Conservation (phyloP, 2,113 vertebrate species). For the Cryptotis parvus region DNA sequence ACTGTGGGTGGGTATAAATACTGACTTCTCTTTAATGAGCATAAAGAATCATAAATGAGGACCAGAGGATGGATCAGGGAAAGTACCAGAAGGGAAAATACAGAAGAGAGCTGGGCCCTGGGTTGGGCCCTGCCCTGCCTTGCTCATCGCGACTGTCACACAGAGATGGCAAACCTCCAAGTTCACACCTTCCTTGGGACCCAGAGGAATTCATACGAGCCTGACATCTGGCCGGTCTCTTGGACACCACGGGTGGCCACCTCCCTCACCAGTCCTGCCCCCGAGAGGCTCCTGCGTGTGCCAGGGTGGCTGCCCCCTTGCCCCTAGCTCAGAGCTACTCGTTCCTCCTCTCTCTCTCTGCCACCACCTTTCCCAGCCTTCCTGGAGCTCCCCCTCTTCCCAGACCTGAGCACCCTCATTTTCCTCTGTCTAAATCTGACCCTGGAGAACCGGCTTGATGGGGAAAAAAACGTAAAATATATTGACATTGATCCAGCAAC, state of each 20-base stretch:
- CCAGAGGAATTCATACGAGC: fast-evolving
- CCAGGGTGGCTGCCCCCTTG: neutral
- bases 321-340: too few relatives aligned
- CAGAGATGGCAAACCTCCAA: neutral
- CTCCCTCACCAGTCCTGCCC: neutral
- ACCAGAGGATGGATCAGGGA: too few relatives aligned
- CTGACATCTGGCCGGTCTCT: neutral
- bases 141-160: neutral
- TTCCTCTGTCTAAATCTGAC: neutral
- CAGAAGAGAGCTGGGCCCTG: too few relatives aligned
- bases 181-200: too few relatives aligned
- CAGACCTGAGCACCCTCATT: neutral
- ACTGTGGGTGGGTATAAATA: too few relatives aligned
- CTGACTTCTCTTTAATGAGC: too few relatives aligned
- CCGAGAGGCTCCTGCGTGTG: neutral
- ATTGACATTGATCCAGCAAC: too few relatives aligned
- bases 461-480: too few relatives aligned
- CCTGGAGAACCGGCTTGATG: neutral
- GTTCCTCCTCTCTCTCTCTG: neutral
- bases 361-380: neutral
- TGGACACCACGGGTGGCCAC: neutral
- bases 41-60: too few relatives aligned
- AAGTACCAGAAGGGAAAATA: too few relatives aligned
- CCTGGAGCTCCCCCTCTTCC: neutral
- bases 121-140: too few relatives aligned